Percentiles rank a stretch among this genome's conserved stretches.
phyloP scores from a whole-genome alignment of 2,113 vertebrate species.

The Saguinus imperator region DNA sequence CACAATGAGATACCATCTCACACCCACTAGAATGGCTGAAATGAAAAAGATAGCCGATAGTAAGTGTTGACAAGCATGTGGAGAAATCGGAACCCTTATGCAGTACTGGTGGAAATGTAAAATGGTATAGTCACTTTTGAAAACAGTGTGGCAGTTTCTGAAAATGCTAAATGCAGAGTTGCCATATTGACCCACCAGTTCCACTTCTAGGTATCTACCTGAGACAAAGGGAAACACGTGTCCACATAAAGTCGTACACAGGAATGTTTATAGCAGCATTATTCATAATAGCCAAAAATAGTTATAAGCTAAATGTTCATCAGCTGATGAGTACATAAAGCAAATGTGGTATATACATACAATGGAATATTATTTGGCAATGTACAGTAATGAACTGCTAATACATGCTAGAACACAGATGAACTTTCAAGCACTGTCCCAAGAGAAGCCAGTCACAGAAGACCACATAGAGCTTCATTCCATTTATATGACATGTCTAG shows the following conservation, averaged over 20 bases:
- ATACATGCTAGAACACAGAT: neutral
- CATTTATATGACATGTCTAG: neutral
- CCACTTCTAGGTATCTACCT: no score
- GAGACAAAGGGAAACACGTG: neutral
- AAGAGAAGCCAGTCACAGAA: neutral
- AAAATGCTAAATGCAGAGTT: neutral
- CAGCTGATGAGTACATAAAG: neutral
- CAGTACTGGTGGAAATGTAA: neutral
- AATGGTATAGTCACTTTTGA: neutral
- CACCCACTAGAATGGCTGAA: neutral
- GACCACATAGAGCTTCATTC: neutral
- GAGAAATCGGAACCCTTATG: neutral
- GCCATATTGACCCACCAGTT: neutral
- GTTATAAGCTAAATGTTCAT: neutral
- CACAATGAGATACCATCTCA: neutral
- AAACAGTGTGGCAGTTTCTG: neutral
- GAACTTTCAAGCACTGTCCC: neutral
- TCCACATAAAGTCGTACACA: neutral
- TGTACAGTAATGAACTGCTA: neutral
- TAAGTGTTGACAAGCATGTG: neutral
- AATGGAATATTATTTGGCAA: neutral
- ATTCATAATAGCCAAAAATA: neutral
- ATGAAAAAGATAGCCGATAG: neutral
- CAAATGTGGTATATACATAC: neutral
- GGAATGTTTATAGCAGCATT: neutral